Base-by-base conservation (phyloP, 1,140 invertebrate genomes). In the Caenorhabditis brenneri region DNA sequence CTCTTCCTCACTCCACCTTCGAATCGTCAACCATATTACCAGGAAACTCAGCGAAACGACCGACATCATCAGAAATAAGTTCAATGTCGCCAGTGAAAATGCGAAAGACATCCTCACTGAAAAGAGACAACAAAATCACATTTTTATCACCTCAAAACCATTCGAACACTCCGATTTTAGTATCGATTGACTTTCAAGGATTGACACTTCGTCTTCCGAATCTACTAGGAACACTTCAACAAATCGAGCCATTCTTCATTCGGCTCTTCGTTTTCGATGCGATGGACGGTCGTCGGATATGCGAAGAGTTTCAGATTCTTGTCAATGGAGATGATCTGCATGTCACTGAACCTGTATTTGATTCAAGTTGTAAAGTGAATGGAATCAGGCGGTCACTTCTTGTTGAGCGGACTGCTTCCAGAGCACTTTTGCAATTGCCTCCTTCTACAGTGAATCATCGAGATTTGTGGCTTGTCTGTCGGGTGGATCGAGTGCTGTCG, bases 301-400 rank as follows among this genome's bases (percentile, higher is more conserved):
- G 95, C 0, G 96, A 97, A 91, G 96, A 96, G 91, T 97, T 97
- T 92, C 94, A 96, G 91, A 95, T 96, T 90, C 95, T 97, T 91
- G 92, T 96, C 0, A 97, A 97, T 94, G 91, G 87, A 94, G 55
- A 93, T 93, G n/a, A 88, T 15, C 53, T 81, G 87, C 74, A 49
- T 29, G 27, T 80, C n/a, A 22, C 65, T 33, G 65, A 74, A 29
- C 65, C 65, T 15, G 65, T 74, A 9, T 74, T 74, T 9, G 65
- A 74, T 31, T 22, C 65, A 0, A 24, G 19, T 24, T 74, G 65
- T 12, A 33, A 24, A 46, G 36, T 74, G 1, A 74, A 74, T 42
- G 65, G 65, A 6, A 55, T 80, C 22, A 22, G 48, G 15, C 16
- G 78, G 22, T 49, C 78, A n/a, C 46, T 69, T 39, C 24, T 48